Evolutionary conservation across 2,888 invertebrate genomes (phyloP).

Genomic region (Sinelater perroti): DNA sequence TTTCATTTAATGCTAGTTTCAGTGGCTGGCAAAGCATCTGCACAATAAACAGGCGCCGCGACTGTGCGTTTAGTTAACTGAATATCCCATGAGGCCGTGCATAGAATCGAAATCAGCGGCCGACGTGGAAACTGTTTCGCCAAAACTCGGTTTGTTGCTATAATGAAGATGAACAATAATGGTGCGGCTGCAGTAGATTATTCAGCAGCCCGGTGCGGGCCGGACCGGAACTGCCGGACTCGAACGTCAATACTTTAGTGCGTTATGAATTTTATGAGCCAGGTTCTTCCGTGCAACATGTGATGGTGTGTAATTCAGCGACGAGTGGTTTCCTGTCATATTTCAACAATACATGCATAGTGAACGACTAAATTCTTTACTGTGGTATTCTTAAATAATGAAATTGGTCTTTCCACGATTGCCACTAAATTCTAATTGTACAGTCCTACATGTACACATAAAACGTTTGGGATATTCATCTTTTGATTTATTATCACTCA

Average conservation of each 20-base stretch:
- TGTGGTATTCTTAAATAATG: too few species aligned
- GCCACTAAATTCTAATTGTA: too few species aligned
- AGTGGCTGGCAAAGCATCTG: too few species aligned
- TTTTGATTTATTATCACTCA: too few species aligned
- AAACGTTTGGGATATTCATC: too few species aligned
- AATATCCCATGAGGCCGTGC: constrained; percentile 9
- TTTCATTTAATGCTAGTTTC: too few species aligned
- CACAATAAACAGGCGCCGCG: constrained; percentile 1
- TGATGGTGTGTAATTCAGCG: neutral
- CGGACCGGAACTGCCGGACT: constrained; percentile 9
- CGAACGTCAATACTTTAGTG: constrained; percentile 14
- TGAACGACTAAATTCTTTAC: too few species aligned
- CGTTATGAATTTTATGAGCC: constrained; percentile 13
- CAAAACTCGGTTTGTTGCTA: constrained; percentile 9
- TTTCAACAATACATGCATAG: too few species aligned
- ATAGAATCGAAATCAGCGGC: constrained; percentile 3
- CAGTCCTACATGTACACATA: too few species aligned
- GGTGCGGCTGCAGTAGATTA: constrained; percentile 17
- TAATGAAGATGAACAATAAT: constrained; percentile 20
- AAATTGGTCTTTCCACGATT: too few species aligned
- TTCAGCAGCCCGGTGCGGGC: constrained; percentile 3
- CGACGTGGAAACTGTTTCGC: constrained; percentile 14
- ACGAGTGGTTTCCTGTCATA: too few species aligned
- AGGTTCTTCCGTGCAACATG: constrained; percentile 2
- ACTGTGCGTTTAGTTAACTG: constrained; percentile 17